Percentiles rank a stretch among this genome's conserved stretches.
Evolutionary conservation across 2,888 invertebrate species (phyloP).

Genomic region (Tetheella fluctuosa): DNA sequence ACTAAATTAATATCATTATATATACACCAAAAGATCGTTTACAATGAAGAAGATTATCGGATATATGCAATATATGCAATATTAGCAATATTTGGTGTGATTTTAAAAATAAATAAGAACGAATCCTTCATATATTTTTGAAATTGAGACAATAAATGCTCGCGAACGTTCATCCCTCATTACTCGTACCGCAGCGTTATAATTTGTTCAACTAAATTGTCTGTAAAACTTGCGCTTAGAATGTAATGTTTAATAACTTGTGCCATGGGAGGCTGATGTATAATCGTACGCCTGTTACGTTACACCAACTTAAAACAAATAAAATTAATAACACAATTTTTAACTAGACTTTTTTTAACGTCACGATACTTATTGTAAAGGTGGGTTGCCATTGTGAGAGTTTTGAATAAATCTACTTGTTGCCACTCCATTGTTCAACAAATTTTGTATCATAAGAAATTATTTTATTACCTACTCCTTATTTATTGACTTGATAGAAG

Average conservation of each 20-base stretch:
- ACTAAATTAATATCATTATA: too few species aligned
- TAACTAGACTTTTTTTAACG: constrained; percentile 14
- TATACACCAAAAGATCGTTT: too few species aligned
- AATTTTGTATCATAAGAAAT: too few species aligned
- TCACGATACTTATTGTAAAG: background rate
- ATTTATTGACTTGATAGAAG: too few species aligned
- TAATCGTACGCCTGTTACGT: constrained; percentile 65
- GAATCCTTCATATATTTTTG: background rate
- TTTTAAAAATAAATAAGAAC: too few species aligned
- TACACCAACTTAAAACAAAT: constrained; percentile 64
- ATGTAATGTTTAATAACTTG: constrained; percentile 77
- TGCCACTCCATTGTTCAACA: too few species aligned
- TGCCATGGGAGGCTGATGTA: constrained; percentile 71
- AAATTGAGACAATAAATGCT: background rate
- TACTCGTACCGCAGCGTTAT: constrained; percentile 49
- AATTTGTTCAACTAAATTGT: constrained; percentile 82
- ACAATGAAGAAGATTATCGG: too few species aligned
- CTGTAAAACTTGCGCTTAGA: constrained; percentile 77
- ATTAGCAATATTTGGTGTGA: too few species aligned
- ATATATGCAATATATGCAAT: too few species aligned
- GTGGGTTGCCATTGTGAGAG: background rate
- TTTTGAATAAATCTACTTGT: background rate
- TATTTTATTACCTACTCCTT: too few species aligned
- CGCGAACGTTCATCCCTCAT: too few species aligned
- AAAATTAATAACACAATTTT: constrained; percentile 48